phyloP scores from a whole-genome alignment of 2,888 invertebrate genomes.

The Diarsia brunnea region DNA sequence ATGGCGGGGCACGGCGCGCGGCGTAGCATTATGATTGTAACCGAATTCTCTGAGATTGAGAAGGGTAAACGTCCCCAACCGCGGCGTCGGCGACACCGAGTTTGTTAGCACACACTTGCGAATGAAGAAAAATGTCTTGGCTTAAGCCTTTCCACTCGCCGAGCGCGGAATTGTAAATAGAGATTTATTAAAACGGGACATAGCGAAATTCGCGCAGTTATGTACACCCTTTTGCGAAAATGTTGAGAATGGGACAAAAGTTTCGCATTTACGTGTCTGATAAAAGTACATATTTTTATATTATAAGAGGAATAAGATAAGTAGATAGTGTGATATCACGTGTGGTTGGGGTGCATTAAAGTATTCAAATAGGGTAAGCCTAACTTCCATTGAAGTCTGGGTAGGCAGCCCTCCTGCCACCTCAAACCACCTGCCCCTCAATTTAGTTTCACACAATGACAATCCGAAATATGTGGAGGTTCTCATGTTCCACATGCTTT shows the following conservation, averaged over 20 bases:
- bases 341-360: neutral
- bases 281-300: constrained; percentile 53
- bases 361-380: neutral
- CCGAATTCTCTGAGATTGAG: constrained; percentile 82
- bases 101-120: constrained; percentile 88
- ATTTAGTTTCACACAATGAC: neutral
- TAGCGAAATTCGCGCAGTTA: constrained; percentile 80
- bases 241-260: constrained; percentile 74
- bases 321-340: constrained; percentile 10
- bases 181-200: constrained; percentile 90
- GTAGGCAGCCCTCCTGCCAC: neutral
- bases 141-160: constrained; percentile 88
- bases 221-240: constrained; percentile 76
- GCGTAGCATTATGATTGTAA: constrained; percentile 76
- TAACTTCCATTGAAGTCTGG: neutral
- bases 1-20: constrained; percentile 52
- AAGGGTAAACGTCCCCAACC: constrained; percentile 79
- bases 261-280: constrained; percentile 69
- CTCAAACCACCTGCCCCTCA: neutral
- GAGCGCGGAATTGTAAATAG: constrained; percentile 87
- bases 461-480: neutral
- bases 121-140: constrained; percentile 90
- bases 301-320: constrained; percentile 25
- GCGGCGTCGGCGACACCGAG: constrained; percentile 76
- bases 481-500: too few relatives aligned